phyloP scores from a whole-genome alignment of 1,140 invertebrate species.

The Pogonus chalceus region DNA sequence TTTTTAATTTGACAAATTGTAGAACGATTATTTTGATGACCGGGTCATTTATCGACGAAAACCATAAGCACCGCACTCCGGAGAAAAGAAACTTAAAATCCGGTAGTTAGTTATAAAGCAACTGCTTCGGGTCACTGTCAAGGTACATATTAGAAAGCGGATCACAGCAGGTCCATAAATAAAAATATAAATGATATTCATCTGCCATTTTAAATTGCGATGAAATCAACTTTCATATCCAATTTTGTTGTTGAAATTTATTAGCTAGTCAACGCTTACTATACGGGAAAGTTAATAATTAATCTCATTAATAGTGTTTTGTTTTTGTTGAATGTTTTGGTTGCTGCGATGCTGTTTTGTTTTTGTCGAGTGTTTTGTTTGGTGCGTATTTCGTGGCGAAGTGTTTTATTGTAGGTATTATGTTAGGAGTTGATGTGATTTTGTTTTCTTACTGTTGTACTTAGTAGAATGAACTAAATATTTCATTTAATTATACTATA shows the following conservation, averaged over 20 bases:
- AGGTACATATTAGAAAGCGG: slow-evolving; percentile 5
- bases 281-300: neutral
- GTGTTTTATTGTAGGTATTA: neutral
- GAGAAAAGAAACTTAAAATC: neutral
- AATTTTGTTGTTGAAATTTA: neutral
- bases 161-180: neutral
- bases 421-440: no score
- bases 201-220: neutral
- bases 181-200: neutral
- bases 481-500: no score
- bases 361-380: neutral
- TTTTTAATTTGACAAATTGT: neutral
- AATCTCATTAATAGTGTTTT: neutral
- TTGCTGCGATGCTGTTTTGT: neutral
- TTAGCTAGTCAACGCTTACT: neutral
- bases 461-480: no score
- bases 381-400: neutral
- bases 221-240: neutral
- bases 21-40: neutral
- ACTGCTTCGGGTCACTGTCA: neutral
- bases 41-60: neutral
- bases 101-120: neutral
- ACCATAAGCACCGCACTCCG: neutral
- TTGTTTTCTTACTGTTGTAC: no score
- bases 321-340: neutral